A percentile compares a stretch with the other conserved stretches of the same genome.
Evolutionary conservation across 1,140 invertebrate species (phyloP).

Genomic region (Dendrolimus kikuchii): DNA sequence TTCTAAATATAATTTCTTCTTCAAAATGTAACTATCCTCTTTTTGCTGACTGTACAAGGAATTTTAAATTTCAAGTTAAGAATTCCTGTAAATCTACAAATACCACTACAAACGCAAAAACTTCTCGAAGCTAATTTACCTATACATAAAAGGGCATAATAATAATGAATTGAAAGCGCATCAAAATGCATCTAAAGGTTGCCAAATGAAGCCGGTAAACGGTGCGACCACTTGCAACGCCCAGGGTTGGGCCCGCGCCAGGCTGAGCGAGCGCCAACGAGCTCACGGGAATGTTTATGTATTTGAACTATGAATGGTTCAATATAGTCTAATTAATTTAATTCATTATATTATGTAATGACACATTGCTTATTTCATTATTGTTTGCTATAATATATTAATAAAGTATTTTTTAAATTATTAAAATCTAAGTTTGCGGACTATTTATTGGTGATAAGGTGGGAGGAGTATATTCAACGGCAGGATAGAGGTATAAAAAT

Average conservation of each 20-base stretch:
- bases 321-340: neutral
- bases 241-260: conserved; percentile 40
- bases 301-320: conserved; percentile 9
- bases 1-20: too few species aligned
- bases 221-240: conserved; percentile 34
- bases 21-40: too few species aligned
- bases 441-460: too few species aligned
- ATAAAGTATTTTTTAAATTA: too few species aligned
- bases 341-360: neutral
- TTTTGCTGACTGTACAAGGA: too few species aligned
- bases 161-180: conserved; percentile 23
- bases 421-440: too few species aligned
- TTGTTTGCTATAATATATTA: neutral
- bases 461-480: too few species aligned
- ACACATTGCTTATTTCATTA: neutral
- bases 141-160: conserved; percentile 9
- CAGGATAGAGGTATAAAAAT: too few species aligned
- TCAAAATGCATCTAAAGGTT: conserved; percentile 44
- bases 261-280: conserved; percentile 19
- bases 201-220: conserved; percentile 48
- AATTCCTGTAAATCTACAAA: too few species aligned
- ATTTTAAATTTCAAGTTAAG: too few species aligned
- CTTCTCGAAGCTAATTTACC: too few species aligned
- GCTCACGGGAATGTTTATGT: conserved; percentile 24
- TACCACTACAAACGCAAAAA: too few species aligned